phyloP scores from a whole-genome alignment of 1,140 invertebrate species.

The Dendroctonus ponderosae region DNA sequence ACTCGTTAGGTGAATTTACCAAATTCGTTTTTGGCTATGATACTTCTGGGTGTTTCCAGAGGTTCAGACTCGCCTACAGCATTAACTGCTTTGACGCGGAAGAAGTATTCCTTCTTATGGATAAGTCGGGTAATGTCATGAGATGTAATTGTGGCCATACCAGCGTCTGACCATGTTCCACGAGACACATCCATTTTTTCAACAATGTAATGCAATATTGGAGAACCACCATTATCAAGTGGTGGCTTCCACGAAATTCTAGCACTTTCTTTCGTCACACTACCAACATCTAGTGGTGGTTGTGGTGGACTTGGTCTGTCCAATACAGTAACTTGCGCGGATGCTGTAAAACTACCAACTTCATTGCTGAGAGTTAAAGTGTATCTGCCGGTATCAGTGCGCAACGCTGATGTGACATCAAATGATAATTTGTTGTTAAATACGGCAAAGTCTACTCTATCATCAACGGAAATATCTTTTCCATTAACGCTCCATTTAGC shows the following conservation, averaged over 20 bases:
- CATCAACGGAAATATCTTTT: constrained; percentile 63
- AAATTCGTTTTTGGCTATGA: constrained; percentile 92
- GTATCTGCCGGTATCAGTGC: constrained; percentile 82
- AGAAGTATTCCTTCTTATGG: constrained; percentile 91
- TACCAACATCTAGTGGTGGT: constrained; percentile 79
- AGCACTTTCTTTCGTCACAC: constrained; percentile 88
- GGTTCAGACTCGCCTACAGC: constrained; percentile 93
- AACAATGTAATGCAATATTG: constrained; percentile 93
- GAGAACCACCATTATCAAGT: constrained; percentile 86
- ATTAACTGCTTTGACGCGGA: constrained; percentile 91
- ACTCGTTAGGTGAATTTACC: constrained; percentile 50
- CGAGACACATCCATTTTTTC: constrained; percentile 96
- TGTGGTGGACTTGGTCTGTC: constrained; percentile 87
- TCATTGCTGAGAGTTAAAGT: constrained; percentile 83
- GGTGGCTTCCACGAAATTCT: constrained; percentile 81
- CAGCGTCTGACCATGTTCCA: constrained; percentile 93
- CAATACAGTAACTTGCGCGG: constrained; percentile 83
- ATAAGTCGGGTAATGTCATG: constrained; percentile 83
- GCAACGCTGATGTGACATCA: constrained; percentile 81
- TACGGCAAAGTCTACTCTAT: constrained; percentile 70
- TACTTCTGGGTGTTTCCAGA: constrained; percentile 78
- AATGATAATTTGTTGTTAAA: constrained; percentile 76
- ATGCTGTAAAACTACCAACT: constrained; percentile 74
- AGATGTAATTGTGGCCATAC: constrained; percentile 78
- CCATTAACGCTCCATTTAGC: constrained; percentile 91